A percentile compares a stretch with the other conserved stretches of the same genome.
Evolutionary conservation across 2,113 vertebrate species (phyloP).

Genomic region (Desmodus rotundus): DNA sequence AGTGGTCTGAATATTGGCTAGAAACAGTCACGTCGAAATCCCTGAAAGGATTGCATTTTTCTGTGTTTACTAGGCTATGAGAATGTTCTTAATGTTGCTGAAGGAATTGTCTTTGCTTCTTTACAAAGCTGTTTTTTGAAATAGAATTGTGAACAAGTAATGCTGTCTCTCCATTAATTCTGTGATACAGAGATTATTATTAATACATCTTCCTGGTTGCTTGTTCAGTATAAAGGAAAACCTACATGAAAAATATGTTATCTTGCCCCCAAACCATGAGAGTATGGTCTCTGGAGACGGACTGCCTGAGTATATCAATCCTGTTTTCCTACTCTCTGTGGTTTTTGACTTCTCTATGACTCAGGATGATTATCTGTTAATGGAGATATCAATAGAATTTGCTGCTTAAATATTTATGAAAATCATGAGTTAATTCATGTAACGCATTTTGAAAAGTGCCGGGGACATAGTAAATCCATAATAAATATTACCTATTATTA

Average conservation of each 20-base stretch:
- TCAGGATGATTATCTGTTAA: background rate
- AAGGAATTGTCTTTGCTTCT: background rate
- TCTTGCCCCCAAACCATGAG: background rate
- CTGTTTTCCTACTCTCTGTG: background rate
- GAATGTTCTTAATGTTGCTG: background rate
- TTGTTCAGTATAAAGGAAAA: background rate
- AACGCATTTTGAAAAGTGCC: background rate
- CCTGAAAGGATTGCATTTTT: background rate
- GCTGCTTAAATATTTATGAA: background rate
- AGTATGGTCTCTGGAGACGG: background rate
- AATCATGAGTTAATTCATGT: background rate
- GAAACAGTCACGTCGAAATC: background rate
- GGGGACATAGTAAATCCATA: background rate
- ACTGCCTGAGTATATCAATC: background rate
- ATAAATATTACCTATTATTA: background rate
- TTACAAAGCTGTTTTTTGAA: background rate
- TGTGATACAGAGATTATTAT: background rate
- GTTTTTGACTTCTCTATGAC: background rate
- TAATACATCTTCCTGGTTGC: background rate
- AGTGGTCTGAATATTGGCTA: background rate
- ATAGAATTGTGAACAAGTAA: background rate
- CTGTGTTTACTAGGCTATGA: background rate
- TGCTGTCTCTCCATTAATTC: background rate
- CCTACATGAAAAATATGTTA: background rate
- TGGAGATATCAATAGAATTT: background rate